These are phyloP conservation scores for Hirtodrosophila trivittata DNA, from an alignment of 2,888 invertebrate species.

Conservation along the genomic window DNA sequence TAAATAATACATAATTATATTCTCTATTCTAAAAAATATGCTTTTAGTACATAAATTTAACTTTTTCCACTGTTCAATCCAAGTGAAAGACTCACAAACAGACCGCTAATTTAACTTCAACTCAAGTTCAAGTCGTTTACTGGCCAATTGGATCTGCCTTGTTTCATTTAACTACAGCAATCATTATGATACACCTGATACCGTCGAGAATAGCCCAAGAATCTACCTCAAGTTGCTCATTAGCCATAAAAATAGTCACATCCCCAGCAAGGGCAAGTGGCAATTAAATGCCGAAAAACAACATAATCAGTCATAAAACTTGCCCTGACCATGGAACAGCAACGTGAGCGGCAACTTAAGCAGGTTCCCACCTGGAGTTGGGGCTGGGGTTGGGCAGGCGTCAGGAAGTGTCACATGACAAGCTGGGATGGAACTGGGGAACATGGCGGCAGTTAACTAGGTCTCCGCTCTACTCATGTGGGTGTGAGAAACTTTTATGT, in stretches of 20 bases:
- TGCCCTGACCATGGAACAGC: conserved; percentile 12
- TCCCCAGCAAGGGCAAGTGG: conserved; percentile 62
- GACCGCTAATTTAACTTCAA: conserved; percentile 61
- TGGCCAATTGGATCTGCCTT: conserved; percentile 32
- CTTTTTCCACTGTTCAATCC: no score
- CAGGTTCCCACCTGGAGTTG: no score
- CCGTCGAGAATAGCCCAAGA: conserved; percentile 33
- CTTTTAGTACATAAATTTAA: no score
- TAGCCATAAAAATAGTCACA: conserved; percentile 76
- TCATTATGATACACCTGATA: conserved; percentile 55
- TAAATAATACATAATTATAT: no score
- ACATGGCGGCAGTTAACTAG: conserved; percentile 27
- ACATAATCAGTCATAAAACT: conserved; percentile 74
- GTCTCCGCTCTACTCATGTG: conserved; percentile 1
- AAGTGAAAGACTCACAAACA: neutral
- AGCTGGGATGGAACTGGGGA: conserved; percentile 22
- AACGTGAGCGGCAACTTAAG: conserved; percentile 67
- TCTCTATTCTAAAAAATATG: no score
- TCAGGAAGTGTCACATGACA: conserved; percentile 68
- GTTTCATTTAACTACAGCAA: conserved; percentile 21
- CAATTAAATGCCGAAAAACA: conserved; percentile 74
- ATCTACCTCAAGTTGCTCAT: conserved; percentile 65
- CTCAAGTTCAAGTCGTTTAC: conserved; percentile 49
- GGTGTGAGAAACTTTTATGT: conserved; percentile 45
- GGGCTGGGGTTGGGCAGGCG: conserved; percentile 15